Evolutionary conservation across 2,113 vertebrate genomes (phyloP), one percentile per base, ranked within the genome.

Genomic region (Chaenocephalus aceratus): DNA sequence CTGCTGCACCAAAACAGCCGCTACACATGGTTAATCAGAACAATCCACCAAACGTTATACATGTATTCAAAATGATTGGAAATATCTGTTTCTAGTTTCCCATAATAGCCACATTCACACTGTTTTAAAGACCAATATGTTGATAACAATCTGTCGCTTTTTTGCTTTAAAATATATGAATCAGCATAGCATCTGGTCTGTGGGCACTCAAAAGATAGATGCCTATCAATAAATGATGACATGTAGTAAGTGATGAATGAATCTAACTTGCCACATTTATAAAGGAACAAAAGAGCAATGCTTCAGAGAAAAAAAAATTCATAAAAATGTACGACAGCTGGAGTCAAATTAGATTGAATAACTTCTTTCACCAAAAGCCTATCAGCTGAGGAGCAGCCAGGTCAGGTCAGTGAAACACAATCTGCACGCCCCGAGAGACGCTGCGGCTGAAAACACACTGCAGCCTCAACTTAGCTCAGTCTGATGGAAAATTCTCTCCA

Each of bases 321-420:
- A 1, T 30, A 41, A 49, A 52, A 79, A 46, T 30, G 57, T 13
- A 10, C 44, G 74, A 75, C 46, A 68, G 62, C 70, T 63, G 61
- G 77, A 48, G 46, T 61, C 34, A 65, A 65, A 72, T 65, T 69
- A 0, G 5, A 78, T 41, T 45, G 30, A 59, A 70, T 18, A 48
- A 77, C 59, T 75, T 52, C 71, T 86, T 77, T 84, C 23, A 77
- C 49, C 70, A 62, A 68, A 77, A 67, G 3, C 77, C 67, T 59
- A 76, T 82, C 49, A 64, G 80, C 64, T 59, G 57, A 30, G 26
- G 70, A 80, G 63, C 53, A 57, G 73, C 41, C 61, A 51, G 80
- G 65, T 82, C 70, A 82, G 76, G 82, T 70, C 59, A 64, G 62
- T 74, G 78, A 83, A 82, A 80, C 46, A 18, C 66, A 79, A 77